Conservation (phyloP, 2,888 invertebrate species). For the Crioceris asparagi region DNA sequence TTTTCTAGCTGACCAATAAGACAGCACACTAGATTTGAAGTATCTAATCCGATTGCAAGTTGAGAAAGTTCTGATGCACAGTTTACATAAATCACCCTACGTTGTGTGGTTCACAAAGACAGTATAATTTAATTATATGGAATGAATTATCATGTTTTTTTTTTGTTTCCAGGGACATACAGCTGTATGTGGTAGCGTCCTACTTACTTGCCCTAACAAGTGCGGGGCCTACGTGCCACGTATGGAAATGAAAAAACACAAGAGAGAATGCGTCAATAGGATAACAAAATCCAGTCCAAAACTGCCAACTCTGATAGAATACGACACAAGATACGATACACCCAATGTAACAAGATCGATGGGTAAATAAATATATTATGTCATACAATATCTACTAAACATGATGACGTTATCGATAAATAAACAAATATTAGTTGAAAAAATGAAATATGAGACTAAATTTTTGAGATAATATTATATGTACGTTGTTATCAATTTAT, state of each 20-base stretch:
- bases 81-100: no score
- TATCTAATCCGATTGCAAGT: no score
- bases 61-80: no score
- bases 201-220: constrained; percentile 58
- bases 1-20: no score
- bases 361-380: constrained; percentile 12
- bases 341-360: constrained; percentile 6
- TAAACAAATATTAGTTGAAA: no score
- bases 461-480: no score
- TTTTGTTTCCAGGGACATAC: constrained; percentile 46
- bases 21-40: no score
- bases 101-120: no score
- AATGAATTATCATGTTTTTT: constrained; percentile 4
- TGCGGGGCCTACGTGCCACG: constrained; percentile 62
- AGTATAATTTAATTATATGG: constrained; percentile 2
- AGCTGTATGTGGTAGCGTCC: constrained; percentile 58
- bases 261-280: constrained; percentile 37
- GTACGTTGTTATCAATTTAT: no score
- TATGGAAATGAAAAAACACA: constrained; percentile 49
- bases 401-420: no score
- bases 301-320: constrained; percentile 2
- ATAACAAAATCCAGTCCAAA: constrained; percentile 13
- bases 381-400: no score
- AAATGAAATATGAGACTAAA: no score
- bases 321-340: constrained; percentile 4